Conservation (phyloP, 2,888 invertebrate genomes). For the Eledona agricola region DNA sequence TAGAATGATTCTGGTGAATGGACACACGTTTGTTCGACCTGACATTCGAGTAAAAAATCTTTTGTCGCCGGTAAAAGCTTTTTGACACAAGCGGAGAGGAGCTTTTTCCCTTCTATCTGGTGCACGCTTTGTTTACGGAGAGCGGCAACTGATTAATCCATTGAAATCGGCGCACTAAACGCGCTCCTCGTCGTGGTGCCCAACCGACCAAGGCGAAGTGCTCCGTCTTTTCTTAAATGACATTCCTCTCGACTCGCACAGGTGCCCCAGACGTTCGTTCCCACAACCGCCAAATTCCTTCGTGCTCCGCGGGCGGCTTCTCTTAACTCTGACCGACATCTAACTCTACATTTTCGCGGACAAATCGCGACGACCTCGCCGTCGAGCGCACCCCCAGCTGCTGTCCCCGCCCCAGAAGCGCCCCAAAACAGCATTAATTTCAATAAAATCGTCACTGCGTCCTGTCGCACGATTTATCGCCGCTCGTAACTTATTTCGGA, state of each 20-base stretch:
- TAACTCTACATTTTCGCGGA: no score
- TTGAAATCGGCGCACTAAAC: conserved; percentile 53
- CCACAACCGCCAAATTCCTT: no score
- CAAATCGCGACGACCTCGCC: no score
- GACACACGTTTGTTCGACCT: conserved; percentile 61
- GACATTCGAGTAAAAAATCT: conserved; percentile 59
- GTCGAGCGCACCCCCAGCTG: no score
- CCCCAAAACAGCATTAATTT: conserved; percentile 50
- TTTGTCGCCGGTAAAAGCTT: conserved; percentile 64
- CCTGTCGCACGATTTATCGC: conserved; percentile 47
- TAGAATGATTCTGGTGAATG: conserved; percentile 62
- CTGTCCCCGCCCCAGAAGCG: no score
- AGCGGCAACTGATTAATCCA: conserved; percentile 53
- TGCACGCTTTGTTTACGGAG: conserved; percentile 53
- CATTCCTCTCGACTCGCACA: conserved; percentile 46
- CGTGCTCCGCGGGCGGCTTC: no score
- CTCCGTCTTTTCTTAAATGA: conserved; percentile 40
- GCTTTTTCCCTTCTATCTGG: conserved; percentile 54
- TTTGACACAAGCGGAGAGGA: conserved; percentile 61
- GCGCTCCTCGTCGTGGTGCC: conserved; percentile 43
- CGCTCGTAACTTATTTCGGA: conserved; percentile 48
- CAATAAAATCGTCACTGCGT: conserved; percentile 53
- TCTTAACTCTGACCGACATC: no score
- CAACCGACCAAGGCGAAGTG: conserved; percentile 49
- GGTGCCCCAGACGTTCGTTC: no score